Conservation (phyloP, 2,888 invertebrate species). For the Lamellibrachia columna region DNA sequence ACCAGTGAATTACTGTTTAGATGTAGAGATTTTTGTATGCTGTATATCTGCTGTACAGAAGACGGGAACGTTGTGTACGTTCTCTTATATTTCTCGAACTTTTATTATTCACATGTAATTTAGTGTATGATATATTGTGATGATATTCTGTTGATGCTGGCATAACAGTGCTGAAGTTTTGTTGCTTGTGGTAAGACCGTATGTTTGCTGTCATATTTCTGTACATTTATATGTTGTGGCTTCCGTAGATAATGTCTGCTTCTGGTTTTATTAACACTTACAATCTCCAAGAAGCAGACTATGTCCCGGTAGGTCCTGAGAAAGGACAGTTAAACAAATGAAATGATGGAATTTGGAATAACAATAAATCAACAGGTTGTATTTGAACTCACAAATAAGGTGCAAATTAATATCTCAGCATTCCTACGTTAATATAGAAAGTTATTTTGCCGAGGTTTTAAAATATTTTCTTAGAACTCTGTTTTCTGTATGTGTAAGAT, state of each 20-base stretch:
- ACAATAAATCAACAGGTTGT: not conserved
- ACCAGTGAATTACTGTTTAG: not conserved
- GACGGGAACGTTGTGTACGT: not conserved
- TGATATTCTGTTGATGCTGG: slow-evolving; percentile 1
- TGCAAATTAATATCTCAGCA: not conserved
- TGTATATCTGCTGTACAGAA: slow-evolving; percentile 11
- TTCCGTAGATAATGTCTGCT: not conserved
- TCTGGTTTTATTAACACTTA: not conserved
- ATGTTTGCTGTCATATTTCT: not conserved
- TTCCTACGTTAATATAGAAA: not conserved
- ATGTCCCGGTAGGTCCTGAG: not conserved
- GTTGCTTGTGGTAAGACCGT: not conserved
- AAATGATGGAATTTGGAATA: not conserved
- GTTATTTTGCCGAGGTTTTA: not conserved
- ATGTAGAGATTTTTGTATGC: not conserved
- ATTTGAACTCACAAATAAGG: not conserved
- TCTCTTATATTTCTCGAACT: not conserved
- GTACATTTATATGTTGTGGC: not conserved
- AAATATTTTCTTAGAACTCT: not conserved
- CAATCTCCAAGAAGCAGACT: not conserved
- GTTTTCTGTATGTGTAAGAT: not conserved
- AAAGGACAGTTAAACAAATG: not conserved
- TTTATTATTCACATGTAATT: not conserved
- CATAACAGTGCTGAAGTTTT: not conserved
- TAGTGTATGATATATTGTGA: slow-evolving; percentile 16